A percentile compares a stretch with the other conserved stretches of the same genome.
Evolutionary conservation across 1,140 invertebrate species (phyloP).

Genomic region (Acromyrmex charruanus): DNA sequence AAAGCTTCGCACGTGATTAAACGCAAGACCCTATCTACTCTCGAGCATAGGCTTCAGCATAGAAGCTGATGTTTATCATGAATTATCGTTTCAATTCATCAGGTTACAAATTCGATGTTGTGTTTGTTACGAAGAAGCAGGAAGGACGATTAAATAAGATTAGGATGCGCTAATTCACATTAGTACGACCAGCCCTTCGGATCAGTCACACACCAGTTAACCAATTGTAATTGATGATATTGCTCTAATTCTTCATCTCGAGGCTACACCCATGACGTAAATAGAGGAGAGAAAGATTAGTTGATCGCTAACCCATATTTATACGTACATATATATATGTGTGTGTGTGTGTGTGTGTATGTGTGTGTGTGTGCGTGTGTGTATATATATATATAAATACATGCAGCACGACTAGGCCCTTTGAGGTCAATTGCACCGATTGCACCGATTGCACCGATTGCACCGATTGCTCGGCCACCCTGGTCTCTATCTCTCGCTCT

Average conservation of each 20-base stretch:
- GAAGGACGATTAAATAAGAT: background rate
- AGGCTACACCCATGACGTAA: background rate
- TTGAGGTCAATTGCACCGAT: slow-evolving; percentile 9
- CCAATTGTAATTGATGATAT: slow-evolving; percentile 38
- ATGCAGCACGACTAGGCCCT: background rate
- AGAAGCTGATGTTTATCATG: background rate
- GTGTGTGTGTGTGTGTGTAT: too few species aligned
- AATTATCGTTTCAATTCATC: background rate
- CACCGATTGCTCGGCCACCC: slow-evolving; percentile 2
- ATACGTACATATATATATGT: too few species aligned
- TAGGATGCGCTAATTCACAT: slow-evolving; percentile 7
- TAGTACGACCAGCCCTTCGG: slow-evolving; percentile 2
- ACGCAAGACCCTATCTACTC: background rate
- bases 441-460: slow-evolving; percentile 41
- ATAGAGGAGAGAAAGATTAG: slow-evolving; percentile 24
- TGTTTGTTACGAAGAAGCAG: background rate
- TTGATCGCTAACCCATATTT: slow-evolving; percentile 39
- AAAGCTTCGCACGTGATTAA: slow-evolving; percentile 4
- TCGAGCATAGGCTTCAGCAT: too few species aligned
- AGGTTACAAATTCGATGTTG: background rate
- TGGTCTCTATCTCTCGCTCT: background rate
- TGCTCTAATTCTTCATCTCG: slow-evolving; percentile 28
- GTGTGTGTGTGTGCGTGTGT: too few species aligned
- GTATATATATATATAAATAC: too few species aligned
- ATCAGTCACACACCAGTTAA: slow-evolving; percentile 39